These are phyloP conservation scores for Erynnis tages DNA, from an alignment of 2,888 invertebrate genomes.

Conservation along the genomic window DNA sequence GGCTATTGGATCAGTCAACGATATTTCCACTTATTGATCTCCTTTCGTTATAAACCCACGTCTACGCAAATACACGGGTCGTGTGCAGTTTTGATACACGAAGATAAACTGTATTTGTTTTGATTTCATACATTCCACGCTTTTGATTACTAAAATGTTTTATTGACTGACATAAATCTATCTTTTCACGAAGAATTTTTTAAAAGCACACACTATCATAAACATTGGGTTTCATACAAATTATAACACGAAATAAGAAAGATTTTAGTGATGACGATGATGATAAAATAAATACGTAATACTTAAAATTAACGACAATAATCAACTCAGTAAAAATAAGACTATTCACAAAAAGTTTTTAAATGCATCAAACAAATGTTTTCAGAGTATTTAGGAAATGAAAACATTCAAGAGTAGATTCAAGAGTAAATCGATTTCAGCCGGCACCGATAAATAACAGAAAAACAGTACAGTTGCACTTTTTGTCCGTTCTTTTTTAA, in stretches of 20 bases:
- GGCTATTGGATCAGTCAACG: not conserved
- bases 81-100: constrained; percentile 3
- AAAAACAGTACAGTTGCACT: constrained; percentile 11
- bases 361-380: constrained; percentile 10
- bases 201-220: not conserved
- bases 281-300: no score
- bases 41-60: not conserved
- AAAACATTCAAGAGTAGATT: constrained; percentile 13
- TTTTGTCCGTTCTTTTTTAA: constrained; percentile 8
- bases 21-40: not conserved
- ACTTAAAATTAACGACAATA: not conserved
- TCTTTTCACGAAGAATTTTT: not conserved
- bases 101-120: no score
- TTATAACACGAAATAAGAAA: no score
- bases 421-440: constrained; percentile 9
- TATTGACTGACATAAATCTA: constrained; percentile 1
- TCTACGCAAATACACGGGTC: not conserved
- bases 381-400: constrained; percentile 21
- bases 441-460: not conserved
- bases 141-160: constrained; percentile 1
- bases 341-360: constrained; percentile 7
- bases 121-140: not conserved
- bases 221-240: not conserved
- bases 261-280: no score
- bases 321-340: constrained; percentile 2